These are phyloP conservation scores for Regulus satrapa DNA, from an alignment of 2,113 vertebrate genomes.

Conservation along the genomic window DNA sequence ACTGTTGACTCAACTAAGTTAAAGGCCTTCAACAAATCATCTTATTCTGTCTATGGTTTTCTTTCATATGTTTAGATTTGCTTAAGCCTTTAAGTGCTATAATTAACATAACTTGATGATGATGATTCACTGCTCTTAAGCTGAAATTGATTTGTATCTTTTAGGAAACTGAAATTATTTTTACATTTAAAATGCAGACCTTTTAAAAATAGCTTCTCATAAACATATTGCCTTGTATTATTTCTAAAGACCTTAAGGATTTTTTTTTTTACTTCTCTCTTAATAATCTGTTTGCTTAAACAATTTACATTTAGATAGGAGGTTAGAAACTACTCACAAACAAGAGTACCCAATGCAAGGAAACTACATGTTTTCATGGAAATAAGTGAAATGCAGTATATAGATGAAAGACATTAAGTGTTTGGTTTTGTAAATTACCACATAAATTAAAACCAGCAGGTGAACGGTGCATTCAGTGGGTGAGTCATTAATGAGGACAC, in stretches of 20 bases:
- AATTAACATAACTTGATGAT: not conserved
- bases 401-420: not conserved
- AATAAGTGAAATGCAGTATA: not conserved
- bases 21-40: not conserved
- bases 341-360: not conserved
- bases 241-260: not conserved
- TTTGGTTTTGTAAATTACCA: not conserved
- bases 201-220: not conserved
- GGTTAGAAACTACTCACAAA: not conserved
- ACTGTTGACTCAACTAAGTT: not conserved
- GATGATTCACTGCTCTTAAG: not conserved
- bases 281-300: not conserved
- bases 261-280: rapidly evolving
- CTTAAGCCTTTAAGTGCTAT: not conserved
- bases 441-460: not conserved
- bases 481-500: not conserved
- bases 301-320: not conserved
- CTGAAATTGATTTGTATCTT: not conserved
- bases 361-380: not conserved
- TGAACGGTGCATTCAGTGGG: not conserved
- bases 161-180: not conserved
- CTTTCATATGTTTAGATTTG: not conserved
- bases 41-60: not conserved
- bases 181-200: not conserved
- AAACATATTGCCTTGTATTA: not conserved